A percentile compares a stretch with the other conserved stretches of the same genome.
These are phyloP conservation scores for Aphelenchoides bicaudatus DNA, from an alignment of 2,888 invertebrate genomes.

Conservation along the genomic window DNA sequence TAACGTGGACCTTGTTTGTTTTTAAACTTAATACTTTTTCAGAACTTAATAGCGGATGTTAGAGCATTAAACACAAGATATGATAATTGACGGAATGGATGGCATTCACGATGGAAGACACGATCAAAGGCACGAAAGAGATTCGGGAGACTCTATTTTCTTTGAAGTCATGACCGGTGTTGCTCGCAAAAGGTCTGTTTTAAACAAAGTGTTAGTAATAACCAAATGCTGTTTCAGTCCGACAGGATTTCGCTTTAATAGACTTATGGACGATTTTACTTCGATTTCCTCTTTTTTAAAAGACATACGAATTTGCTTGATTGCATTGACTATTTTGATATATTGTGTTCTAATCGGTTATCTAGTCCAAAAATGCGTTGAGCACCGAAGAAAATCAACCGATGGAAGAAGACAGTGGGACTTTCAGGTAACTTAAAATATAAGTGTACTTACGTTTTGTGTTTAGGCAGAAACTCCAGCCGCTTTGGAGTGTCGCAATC, in stretches of 20 bases:
- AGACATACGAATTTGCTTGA: constrained; percentile 53
- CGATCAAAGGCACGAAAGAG: not conserved
- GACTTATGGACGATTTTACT: constrained; percentile 56
- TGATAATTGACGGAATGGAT: too few species aligned
- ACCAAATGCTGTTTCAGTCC: constrained; percentile 15
- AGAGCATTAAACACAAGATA: too few species aligned
- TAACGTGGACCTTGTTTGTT: too few species aligned
- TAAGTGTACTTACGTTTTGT: not conserved
- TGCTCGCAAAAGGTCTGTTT: not conserved
- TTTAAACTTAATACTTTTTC: too few species aligned
- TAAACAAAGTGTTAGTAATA: too few species aligned
- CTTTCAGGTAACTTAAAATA: constrained; percentile 39
- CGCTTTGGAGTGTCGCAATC: constrained; percentile 22
- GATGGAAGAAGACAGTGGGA: constrained; percentile 44
- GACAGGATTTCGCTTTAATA: constrained; percentile 45
- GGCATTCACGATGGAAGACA: too few species aligned
- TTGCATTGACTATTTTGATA: constrained; percentile 48
- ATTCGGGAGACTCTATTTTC: not conserved
- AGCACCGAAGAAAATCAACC: constrained; percentile 39
- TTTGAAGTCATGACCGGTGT: constrained; percentile 11
- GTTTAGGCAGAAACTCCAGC: not conserved
- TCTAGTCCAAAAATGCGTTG: constrained; percentile 42
- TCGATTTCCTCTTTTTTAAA: constrained; percentile 49
- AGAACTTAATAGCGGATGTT: too few species aligned
- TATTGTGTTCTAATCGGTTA: constrained; percentile 48